phyloP scores from a whole-genome alignment of 2,888 invertebrate genomes.

The Amorpha juglandis region DNA sequence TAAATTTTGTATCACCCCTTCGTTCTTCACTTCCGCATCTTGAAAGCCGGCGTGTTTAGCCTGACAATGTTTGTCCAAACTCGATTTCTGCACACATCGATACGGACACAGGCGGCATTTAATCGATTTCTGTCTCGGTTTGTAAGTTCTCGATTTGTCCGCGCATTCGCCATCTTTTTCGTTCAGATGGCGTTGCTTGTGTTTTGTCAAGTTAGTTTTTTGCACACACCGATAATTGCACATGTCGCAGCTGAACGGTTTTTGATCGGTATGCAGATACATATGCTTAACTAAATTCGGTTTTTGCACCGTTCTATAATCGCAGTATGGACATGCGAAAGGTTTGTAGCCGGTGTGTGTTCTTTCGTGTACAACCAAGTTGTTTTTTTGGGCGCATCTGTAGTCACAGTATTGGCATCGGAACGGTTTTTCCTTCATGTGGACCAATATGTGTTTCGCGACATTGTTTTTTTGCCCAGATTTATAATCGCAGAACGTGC shows the following conservation, averaged over 20 bases:
- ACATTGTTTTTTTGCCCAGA: constrained; percentile 81
- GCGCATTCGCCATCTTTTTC: constrained; percentile 67
- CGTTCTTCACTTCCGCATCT: constrained; percentile 43
- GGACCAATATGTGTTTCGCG: constrained; percentile 78
- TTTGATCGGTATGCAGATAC: constrained; percentile 80
- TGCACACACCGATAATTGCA: constrained; percentile 79
- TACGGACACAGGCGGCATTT: constrained; percentile 74
- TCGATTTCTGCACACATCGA: constrained; percentile 75
- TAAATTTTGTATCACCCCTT: constrained; percentile 60
- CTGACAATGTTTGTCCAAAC: constrained; percentile 76
- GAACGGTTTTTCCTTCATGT: constrained; percentile 81
- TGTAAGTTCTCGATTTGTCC: constrained; percentile 68
- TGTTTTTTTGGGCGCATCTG: constrained; percentile 79
- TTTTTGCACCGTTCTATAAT: constrained; percentile 79
- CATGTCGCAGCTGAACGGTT: constrained; percentile 78
- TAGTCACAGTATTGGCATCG: constrained; percentile 80
- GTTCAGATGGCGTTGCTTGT: constrained; percentile 75
- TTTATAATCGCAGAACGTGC: constrained; percentile 79
- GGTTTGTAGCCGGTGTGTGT: constrained; percentile 82
- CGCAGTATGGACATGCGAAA: constrained; percentile 78
- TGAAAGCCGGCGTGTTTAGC: constrained; percentile 66
- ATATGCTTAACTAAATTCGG: constrained; percentile 81
- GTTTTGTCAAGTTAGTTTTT: constrained; percentile 78
- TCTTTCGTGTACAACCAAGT: constrained; percentile 77
- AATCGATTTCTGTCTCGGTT: constrained; percentile 73